phyloP scores from a whole-genome alignment of 1,140 invertebrate species.

The Kradibia gibbosae region DNA sequence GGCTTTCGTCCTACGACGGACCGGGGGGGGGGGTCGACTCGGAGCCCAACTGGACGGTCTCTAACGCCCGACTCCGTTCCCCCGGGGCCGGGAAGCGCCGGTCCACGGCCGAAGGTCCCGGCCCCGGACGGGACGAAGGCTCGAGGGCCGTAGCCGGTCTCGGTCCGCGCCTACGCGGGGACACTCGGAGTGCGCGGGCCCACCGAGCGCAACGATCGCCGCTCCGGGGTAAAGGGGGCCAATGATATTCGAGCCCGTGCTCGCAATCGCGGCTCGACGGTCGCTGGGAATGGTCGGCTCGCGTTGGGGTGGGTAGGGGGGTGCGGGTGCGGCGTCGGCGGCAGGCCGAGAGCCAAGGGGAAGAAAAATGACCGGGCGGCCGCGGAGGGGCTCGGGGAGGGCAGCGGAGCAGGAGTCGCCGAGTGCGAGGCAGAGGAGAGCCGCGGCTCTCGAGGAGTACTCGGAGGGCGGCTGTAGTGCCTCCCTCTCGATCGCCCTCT shows the following conservation, averaged over 20 bases:
- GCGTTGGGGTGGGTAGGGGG: neutral
- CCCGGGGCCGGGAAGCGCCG: too few relatives aligned
- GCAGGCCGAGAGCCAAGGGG: too few relatives aligned
- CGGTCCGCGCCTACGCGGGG: neutral
- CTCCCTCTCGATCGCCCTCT: neutral
- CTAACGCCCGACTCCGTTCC: too few relatives aligned
- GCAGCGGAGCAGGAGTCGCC: neutral
- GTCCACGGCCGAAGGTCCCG: too few relatives aligned
- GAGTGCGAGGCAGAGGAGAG: neutral
- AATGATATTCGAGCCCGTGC: slow-evolving; percentile 30
- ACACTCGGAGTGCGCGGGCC: neutral
- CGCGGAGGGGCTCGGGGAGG: neutral
- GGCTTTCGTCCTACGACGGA: too few relatives aligned
- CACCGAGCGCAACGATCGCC: slow-evolving; percentile 30
- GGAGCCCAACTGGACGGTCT: too few relatives aligned
- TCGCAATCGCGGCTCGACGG: neutral
- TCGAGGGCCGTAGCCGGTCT: neutral
- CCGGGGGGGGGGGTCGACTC: too few relatives aligned
- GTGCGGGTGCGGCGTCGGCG: too few relatives aligned
- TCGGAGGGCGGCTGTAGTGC: too few relatives aligned
- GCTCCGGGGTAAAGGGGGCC: slow-evolving; percentile 6
- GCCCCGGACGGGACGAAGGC: too few relatives aligned
- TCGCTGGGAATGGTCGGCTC: neutral
- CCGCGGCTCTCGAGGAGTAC: neutral
- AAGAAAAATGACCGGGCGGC: slow-evolving; percentile 50